Conservation (phyloP, 2,888 invertebrate species). For the Galeopsomyia nigrocyanea region DNA sequence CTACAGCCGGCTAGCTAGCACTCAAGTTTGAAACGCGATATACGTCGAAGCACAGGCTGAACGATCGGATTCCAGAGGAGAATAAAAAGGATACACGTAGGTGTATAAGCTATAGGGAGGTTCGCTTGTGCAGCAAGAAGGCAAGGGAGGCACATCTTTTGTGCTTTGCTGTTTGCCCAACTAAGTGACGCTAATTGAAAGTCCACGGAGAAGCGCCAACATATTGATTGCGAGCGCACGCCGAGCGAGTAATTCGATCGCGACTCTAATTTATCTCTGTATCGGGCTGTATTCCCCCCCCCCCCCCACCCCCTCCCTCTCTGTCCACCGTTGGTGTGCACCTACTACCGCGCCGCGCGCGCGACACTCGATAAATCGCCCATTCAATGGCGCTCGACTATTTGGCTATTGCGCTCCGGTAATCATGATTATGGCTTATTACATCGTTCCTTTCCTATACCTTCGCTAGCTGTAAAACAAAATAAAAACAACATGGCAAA, state of each 20-base stretch:
- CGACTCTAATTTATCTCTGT: constrained; percentile 45
- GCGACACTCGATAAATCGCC: constrained; percentile 47
- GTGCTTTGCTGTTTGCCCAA: constrained; percentile 61
- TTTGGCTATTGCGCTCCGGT: not conserved
- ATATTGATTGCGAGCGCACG: constrained; percentile 13
- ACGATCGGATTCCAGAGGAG: not conserved
- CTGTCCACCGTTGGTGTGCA: not conserved
- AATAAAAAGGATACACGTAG: not conserved
- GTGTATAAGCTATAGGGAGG: no score
- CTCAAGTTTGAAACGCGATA: no score
- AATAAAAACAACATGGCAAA: not conserved
- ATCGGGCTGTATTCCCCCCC: not conserved
- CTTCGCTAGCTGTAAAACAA: no score
- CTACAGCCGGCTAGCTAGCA: no score
- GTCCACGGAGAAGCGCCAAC: constrained; percentile 24
- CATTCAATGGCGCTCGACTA: constrained; percentile 45
- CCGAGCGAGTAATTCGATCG: constrained; percentile 39
- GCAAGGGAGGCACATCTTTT: not conserved
- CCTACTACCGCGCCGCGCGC: constrained; percentile 30
- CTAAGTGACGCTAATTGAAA: constrained; percentile 68
- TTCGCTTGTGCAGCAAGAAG: not conserved
- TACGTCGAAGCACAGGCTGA: not conserved
- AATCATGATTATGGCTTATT: constrained; percentile 11
- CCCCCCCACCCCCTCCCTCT: not conserved
- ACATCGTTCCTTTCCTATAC: not conserved